Evolutionary conservation across 2,113 vertebrate species (phyloP).

Genomic region (Zapus hudsonius): DNA sequence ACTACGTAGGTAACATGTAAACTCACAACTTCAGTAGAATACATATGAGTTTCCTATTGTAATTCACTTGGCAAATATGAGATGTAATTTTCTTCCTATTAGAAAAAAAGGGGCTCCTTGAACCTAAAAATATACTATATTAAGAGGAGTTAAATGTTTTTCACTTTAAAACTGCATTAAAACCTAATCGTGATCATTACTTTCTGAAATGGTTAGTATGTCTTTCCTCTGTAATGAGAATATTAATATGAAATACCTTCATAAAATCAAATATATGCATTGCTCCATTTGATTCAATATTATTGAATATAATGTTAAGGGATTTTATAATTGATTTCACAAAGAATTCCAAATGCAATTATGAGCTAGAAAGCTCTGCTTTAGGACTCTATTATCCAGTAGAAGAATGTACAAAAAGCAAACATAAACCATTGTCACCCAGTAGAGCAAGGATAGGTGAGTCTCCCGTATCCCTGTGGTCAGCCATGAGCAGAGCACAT

Average conservation of each 20-base stretch:
- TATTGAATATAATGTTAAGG: conserved; percentile 49
- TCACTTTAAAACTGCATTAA: conserved; percentile 52
- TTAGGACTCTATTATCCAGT: neutral
- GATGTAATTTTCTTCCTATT: conserved; percentile 40
- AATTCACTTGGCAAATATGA: conserved; percentile 40
- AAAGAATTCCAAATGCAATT: neutral
- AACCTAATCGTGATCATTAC: conserved; percentile 59
- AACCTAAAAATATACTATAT: conserved; percentile 54
- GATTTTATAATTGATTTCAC: conserved; percentile 47
- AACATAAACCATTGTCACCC: neutral
- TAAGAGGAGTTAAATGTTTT: conserved; percentile 45
- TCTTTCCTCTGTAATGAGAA: conserved; percentile 55
- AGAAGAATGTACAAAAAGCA: neutral
- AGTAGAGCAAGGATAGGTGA: fast-evolving
- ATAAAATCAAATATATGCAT: conserved; percentile 39
- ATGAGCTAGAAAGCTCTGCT: neutral
- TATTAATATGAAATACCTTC: conserved; percentile 46
- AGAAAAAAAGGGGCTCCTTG: conserved; percentile 42
- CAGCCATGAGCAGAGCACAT: neutral
- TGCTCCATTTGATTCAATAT: conserved; percentile 53
- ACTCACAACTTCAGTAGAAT: neutral
- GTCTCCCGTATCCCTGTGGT: neutral
- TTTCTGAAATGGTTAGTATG: conserved; percentile 55
- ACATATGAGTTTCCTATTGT: conserved; percentile 31
- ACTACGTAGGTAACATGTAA: conserved; percentile 5